Evolutionary conservation across 2,113 vertebrate genomes (phyloP), one percentile per base, ranked within the genome.

Genomic region (Genyomyrus donnyi): DNA sequence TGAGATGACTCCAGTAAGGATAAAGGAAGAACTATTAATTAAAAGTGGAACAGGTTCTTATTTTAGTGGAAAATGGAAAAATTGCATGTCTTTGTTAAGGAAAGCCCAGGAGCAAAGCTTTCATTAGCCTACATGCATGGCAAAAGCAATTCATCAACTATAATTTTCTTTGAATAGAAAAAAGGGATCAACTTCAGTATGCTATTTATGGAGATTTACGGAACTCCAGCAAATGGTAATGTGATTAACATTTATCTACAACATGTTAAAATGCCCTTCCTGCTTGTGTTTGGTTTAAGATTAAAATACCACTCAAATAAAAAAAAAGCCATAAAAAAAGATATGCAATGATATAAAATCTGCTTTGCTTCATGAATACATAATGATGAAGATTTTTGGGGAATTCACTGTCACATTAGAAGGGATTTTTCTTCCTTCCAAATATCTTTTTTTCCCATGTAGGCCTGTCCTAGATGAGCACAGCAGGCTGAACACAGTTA

Each of bases 191-290:
- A 95, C 94, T 95, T 95, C 94, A 94, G 93, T 94, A 93, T 95
- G 95, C 95, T 96, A 95, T 96, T 96, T 96, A 96, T 95, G 95
- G 95, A 95, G 95, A 96, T 96, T 95, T 96, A 94, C 92, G 92
- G 93, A 96, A 96, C 94, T 96, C 95, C 95, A 94, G 94, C 94
- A 95, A 96, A 96, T 94, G 95, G 94, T 96, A 96, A 96, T 96
- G 95, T 96, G 95, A 96, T 96, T 96, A 96, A 94, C 94, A 95
- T 95, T 96, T 96, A 95, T 96, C 95, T 96, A 95, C 94, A 95
- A 95, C 94, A 94, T 95, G 95, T 95, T 95, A 90, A 94, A 95
- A 95, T 95, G 95, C 94, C 95, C 94, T 93, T 95, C 94, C 83
- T 95, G 94, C 94, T 94, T 94, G 93, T 91, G 88, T 94, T 94